Evolutionary conservation across 2,113 vertebrate species (phyloP).

Genomic region (human (Homo sapiens)): GRCh38 chr4:26836501-26837000

Average conservation of each 20-base stretch:
- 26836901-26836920: background rate
- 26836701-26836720: background rate
- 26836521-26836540: background rate
- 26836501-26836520: no score
- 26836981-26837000: background rate
- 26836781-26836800: background rate
- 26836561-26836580: background rate
- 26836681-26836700: no score
- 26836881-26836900: background rate
- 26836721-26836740: fast-evolving
- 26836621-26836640: background rate
- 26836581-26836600: background rate
- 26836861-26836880: background rate
- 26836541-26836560: background rate
- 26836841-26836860: background rate
- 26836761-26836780: background rate
- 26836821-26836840: background rate
- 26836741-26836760: background rate
- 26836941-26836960: background rate
- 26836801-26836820: background rate
- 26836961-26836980: background rate
- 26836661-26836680: background rate
- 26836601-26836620: background rate
- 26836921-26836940: background rate
- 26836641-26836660: background rate